Percentiles rank a stretch among this genome's conserved stretches.
Evolutionary conservation across 2,888 invertebrate species (phyloP).

Genomic region (Seira musarum): DNA sequence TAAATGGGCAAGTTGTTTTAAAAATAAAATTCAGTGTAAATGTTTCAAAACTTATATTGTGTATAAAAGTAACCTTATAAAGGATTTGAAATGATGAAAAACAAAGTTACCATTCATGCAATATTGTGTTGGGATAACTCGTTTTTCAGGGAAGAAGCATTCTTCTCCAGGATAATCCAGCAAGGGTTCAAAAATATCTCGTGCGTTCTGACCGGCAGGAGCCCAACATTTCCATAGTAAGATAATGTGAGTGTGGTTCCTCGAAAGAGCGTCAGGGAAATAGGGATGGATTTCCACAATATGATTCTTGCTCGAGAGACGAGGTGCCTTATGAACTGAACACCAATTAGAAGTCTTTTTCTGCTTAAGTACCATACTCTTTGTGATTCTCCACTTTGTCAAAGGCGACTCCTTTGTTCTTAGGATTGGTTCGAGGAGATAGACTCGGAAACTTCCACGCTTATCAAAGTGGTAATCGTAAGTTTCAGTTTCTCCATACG

Average conservation of each 20-base stretch:
- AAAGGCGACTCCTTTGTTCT: background rate
- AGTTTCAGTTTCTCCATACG: background rate
- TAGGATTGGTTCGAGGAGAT: background rate
- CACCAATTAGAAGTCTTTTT: background rate
- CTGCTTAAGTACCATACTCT: background rate
- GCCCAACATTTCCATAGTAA: background rate
- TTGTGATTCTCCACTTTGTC: background rate
- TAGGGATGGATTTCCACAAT: too few species aligned
- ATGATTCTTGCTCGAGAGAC: background rate
- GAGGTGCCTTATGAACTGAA: slow-evolving; percentile 6
- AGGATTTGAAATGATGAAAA: too few species aligned
- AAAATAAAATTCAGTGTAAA: too few species aligned
- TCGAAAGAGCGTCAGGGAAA: background rate
- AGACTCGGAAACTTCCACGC: slow-evolving; percentile 3
- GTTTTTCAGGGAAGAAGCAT: slow-evolving; percentile 21
- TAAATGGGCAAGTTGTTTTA: too few species aligned
- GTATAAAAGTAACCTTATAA: too few species aligned
- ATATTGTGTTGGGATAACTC: too few species aligned
- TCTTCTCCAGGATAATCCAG: slow-evolving; percentile 10
- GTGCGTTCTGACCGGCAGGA: background rate
- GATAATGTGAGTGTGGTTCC: background rate
- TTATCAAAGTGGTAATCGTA: slow-evolving; percentile 18
- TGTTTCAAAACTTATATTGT: too few species aligned
- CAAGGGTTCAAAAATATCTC: background rate
- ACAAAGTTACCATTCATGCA: too few species aligned